Conservation (phyloP, 2,888 invertebrate species). For the Gymnoscelis rufifasciata region DNA sequence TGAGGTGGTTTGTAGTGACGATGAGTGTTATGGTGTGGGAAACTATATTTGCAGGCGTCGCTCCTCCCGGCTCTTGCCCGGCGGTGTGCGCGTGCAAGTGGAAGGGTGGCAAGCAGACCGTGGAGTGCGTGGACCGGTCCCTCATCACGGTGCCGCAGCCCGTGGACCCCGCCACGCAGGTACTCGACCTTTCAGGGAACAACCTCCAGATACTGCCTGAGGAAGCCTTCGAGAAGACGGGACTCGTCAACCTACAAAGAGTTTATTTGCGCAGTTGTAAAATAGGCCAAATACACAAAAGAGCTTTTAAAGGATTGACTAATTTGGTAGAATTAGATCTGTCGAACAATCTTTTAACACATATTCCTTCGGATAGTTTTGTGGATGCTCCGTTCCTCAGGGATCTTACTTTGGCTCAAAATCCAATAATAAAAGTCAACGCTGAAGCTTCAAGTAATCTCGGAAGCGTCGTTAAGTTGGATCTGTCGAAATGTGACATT, state of each 20-base stretch:
- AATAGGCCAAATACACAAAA: constrained; percentile 90
- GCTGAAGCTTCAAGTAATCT: constrained; percentile 86
- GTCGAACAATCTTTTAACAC: constrained; percentile 88
- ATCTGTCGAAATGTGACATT: constrained; percentile 90
- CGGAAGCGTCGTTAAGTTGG: constrained; percentile 88
- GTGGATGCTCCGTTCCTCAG: constrained; percentile 88
- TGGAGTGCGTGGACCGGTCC: constrained; percentile 91
- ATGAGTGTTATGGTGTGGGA: constrained; percentile 68
- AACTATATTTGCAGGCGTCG: constrained; percentile 63
- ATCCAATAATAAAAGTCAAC: constrained; percentile 89
- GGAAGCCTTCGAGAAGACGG: constrained; percentile 89
- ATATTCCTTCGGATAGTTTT: constrained; percentile 89
- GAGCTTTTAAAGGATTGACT: constrained; percentile 91
- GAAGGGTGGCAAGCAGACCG: constrained; percentile 96
- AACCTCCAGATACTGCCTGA: constrained; percentile 89
- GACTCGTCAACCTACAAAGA: constrained; percentile 91
- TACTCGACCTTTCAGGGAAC: constrained; percentile 92
- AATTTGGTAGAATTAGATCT: constrained; percentile 94
- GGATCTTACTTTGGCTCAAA: constrained; percentile 88
- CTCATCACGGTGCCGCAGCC: constrained; percentile 91
- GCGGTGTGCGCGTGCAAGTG: constrained; percentile 93
- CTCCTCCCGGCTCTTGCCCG: constrained; percentile 83
- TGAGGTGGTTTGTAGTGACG: constrained; percentile 71
- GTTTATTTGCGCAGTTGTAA: constrained; percentile 90
- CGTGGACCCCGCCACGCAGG: constrained; percentile 93